Evolutionary conservation across 2,113 vertebrate genomes (phyloP).

Genomic region (Triplophysa siluroides): DNA sequence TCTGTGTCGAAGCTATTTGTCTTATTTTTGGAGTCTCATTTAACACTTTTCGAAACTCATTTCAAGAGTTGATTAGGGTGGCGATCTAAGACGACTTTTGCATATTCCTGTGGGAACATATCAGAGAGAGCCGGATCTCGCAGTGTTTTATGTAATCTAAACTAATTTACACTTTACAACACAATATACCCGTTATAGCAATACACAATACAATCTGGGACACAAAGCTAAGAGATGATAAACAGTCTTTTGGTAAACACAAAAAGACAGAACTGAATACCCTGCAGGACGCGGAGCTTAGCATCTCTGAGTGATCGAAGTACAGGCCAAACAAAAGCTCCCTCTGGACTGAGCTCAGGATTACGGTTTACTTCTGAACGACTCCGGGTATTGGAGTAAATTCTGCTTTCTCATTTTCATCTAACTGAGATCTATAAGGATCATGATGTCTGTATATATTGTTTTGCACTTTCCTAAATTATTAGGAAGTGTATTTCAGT

Average conservation of each 20-base stretch:
- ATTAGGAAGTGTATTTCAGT: background rate
- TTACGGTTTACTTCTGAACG: slow-evolving; percentile 7
- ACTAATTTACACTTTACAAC: slow-evolving; percentile 28
- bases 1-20: background rate
- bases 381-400: background rate
- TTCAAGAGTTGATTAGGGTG: slow-evolving; percentile 19
- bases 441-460: background rate
- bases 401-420: slow-evolving; percentile 16
- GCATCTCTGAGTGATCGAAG: slow-evolving; percentile 1
- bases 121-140: slow-evolving; percentile 7
- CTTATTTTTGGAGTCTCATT: slow-evolving; percentile 14
- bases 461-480: background rate
- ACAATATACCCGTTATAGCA: background rate
- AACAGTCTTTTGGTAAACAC: background rate
- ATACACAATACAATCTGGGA: slow-evolving; percentile 25
- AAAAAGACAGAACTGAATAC: slow-evolving; percentile 24
- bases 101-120: background rate
- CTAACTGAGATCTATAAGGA: slow-evolving; percentile 13
- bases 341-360: slow-evolving; percentile 7
- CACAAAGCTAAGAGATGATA: slow-evolving; percentile 1
- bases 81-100: background rate
- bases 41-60: slow-evolving; percentile 14
- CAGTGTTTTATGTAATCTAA: slow-evolving; percentile 26
- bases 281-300: slow-evolving; percentile 14
- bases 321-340: slow-evolving; percentile 21